A percentile compares a stretch with the other conserved stretches of the same genome.
These are phyloP conservation scores for Nycticryphes semicollaris DNA, from an alignment of 2,113 vertebrate genomes.

Conservation along the genomic window DNA sequence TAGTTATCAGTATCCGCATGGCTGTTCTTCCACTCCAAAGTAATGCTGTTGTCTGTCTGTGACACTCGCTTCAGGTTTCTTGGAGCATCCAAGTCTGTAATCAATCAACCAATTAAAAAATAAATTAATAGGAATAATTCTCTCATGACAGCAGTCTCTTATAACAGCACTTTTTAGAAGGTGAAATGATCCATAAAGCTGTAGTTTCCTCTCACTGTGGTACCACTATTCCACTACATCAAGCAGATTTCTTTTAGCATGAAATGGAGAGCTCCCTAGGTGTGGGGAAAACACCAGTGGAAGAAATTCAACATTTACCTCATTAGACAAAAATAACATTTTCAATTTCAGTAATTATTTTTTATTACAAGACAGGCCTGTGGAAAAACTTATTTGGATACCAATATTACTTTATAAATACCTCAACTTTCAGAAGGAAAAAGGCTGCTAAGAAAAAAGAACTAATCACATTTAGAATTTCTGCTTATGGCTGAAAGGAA, in stretches of 20 bases:
- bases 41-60: slow-evolving; percentile 91
- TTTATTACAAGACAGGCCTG: not conserved
- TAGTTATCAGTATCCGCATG: slow-evolving; percentile 83
- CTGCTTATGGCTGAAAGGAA: not conserved
- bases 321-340: not conserved
- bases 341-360: not conserved
- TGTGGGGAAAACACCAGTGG: not conserved
- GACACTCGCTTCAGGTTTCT: slow-evolving; percentile 83
- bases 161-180: not conserved
- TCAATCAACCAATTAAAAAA: not conserved
- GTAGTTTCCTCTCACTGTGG: not conserved
- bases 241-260: not conserved
- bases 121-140: not conserved
- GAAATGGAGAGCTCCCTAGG: not conserved
- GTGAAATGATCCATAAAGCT: not conserved
- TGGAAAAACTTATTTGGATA: not conserved
- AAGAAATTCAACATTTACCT: not conserved
- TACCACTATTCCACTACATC: not conserved
- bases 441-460: not conserved
- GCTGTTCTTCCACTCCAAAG: slow-evolving; percentile 93
- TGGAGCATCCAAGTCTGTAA: slow-evolving; percentile 90
- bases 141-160: not conserved
- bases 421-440: not conserved
- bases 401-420: not conserved
- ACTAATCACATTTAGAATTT: not conserved